Evolutionary conservation across 1,140 invertebrate species (phyloP).

Genomic region (Monomorium pharaonis): DNA sequence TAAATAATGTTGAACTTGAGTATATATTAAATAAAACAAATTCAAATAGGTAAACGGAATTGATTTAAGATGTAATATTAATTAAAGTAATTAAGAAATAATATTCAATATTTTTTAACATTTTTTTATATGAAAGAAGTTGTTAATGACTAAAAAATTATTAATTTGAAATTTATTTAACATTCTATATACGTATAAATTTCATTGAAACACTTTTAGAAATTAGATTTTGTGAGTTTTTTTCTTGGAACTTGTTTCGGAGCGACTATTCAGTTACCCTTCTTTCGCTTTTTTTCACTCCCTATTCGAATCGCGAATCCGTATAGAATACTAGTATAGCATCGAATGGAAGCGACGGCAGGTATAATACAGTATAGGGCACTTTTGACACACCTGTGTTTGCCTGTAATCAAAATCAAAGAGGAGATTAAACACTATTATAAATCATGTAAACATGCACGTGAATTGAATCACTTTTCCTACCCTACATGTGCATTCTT

Average conservation of each 20-base stretch:
- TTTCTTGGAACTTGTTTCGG: not conserved
- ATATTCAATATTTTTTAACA: no score
- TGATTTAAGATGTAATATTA: not conserved
- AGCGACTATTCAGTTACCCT: slow-evolving; percentile 3
- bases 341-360: slow-evolving; percentile 8
- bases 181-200: not conserved
- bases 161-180: not conserved
- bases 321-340: slow-evolving; percentile 14
- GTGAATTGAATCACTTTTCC: slow-evolving; percentile 10
- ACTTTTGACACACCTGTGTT: slow-evolving; percentile 81
- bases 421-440: slow-evolving; percentile 52
- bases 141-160: not conserved
- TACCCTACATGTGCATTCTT: slow-evolving; percentile 24
- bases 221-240: not conserved
- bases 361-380: not conserved
- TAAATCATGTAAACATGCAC: slow-evolving; percentile 59
- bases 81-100: not conserved
- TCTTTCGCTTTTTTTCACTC: slow-evolving; percentile 20
- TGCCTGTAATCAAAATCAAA: slow-evolving; percentile 82
- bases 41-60: not conserved
- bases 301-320: slow-evolving; percentile 37
- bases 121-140: no score
- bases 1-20: not conserved
- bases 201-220: slow-evolving; percentile 8
- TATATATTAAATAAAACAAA: not conserved